Evolutionary conservation across 2,797 vertebrate species (phyloP).

Genomic region (Pseudochromis fuscus): DNA sequence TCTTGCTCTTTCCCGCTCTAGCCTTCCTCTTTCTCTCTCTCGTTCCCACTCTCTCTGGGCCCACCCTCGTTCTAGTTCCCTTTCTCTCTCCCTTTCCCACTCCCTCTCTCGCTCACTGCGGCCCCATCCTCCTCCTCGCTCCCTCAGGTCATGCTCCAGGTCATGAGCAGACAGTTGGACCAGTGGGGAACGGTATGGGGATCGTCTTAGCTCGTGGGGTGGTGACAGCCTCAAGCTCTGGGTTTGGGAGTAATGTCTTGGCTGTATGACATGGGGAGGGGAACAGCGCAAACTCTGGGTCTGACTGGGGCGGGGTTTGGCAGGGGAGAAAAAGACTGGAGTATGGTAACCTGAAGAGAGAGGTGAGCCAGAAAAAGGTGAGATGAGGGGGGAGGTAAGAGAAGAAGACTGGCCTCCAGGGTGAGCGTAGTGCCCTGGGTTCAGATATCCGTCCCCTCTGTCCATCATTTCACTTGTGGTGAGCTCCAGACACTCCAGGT

Average conservation of each 20-base stretch:
- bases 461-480: constrained; percentile 80
- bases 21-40: constrained; percentile 78
- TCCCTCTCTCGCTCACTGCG: constrained; percentile 76
- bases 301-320: constrained; percentile 82
- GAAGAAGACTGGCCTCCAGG: constrained; percentile 78
- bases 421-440: constrained; percentile 76
- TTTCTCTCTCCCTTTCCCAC: constrained; percentile 76
- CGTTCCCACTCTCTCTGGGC: constrained; percentile 81
- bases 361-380: constrained; percentile 84
- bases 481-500: constrained; percentile 87
- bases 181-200: constrained; percentile 75
- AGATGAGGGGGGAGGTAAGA: constrained; percentile 81
- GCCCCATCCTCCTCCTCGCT: constrained; percentile 72
- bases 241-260: constrained; percentile 82
- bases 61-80: constrained; percentile 80
- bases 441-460: constrained; percentile 78
- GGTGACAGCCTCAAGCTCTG: constrained; percentile 82
- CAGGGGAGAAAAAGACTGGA: constrained; percentile 85
- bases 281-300: constrained; percentile 85
- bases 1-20: constrained; percentile 76
- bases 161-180: constrained; percentile 81
- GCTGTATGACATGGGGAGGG: constrained; percentile 77
- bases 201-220: constrained; percentile 71
- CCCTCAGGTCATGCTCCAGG: constrained; percentile 78
- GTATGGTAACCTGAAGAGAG: constrained; percentile 85